Evolutionary conservation across 2,113 vertebrate species (phyloP).

Genomic region (Rafetus swinhoei): DNA sequence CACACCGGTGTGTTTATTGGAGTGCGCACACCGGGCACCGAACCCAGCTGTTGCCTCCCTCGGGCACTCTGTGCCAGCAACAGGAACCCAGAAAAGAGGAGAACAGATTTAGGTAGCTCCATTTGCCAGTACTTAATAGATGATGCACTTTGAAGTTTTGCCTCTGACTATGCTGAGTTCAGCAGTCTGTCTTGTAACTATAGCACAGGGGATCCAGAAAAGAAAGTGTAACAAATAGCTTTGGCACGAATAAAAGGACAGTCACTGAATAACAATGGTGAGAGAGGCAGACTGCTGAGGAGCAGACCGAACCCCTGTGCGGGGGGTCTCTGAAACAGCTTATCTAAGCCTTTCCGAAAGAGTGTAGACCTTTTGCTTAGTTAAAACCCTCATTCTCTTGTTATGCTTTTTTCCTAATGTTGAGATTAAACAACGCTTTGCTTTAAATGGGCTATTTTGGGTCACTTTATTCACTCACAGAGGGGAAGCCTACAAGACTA

Average conservation of each 20-base stretch:
- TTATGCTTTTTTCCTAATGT: not conserved
- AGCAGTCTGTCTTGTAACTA: not conserved
- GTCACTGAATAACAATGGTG: not conserved
- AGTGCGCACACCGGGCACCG: no score
- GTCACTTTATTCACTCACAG: not conserved
- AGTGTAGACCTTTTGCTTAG: rapidly evolving
- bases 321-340: no score
- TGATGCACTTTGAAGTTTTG: rapidly evolving
- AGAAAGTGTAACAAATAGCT: rapidly evolving
- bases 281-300: no score
- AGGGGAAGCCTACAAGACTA: not conserved
- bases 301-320: not conserved
- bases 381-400: not conserved
- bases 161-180: rapidly evolving
- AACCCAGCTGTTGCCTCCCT: no score
- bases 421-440: not conserved
- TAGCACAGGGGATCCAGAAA: not conserved
- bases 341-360: not conserved
- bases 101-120: no score
- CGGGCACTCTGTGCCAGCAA: no score
- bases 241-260: rapidly evolving
- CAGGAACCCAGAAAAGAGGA: no score
- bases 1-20: no score
- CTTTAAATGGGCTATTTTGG: not conserved
- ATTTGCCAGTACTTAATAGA: not conserved